Base-by-base conservation (phyloP, 2,113 vertebrate species). In the Pterophyllum scalare region DNA sequence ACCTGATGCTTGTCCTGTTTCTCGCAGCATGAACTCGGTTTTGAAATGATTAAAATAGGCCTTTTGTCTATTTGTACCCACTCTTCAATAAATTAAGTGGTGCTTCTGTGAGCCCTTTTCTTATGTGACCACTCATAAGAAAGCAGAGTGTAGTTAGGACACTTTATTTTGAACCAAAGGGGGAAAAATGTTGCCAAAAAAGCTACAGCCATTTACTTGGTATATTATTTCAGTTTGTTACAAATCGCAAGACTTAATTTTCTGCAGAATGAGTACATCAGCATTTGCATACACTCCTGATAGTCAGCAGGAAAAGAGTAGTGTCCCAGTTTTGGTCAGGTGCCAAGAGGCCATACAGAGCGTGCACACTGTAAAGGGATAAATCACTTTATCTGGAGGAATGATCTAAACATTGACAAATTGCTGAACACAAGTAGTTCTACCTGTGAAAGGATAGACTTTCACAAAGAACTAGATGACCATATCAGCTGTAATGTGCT, bases 1-100 rank as follows among this genome's bases (percentile, higher is more conserved):
- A 89, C 74, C 75, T 81, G 60, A 77, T 74, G 75, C 15, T 64
- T 79, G 77, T 87, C 75, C 40, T 75, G 82, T 82, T 11, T 74
- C 77, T 77, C 24, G 17, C 22, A 8, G 43, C 24, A 60, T 72
- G 79, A 24, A 24, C 15, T 52, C 17, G 20, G 52, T 5, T 72
- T 3, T 72, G 24, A 52, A 72, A 31, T 70, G 8, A 54, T 57
- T 72, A 52, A 49, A 49, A 52, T 26, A 46, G 43, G 43, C 24
- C 43, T 52, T 52, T 14, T n/a, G 65, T 5, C 24, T 52, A 19
- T 52, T 72, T 2, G 17, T 52, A 72, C 3, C 43, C 65, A 52
- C 65, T 52, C 17, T 31, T 31, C 24, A 52, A 46, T 13, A 52
- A 72, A 72, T 52, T 20, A 31, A 72, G 65, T 52, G 17, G 46